Conservation (phyloP, 2,113 vertebrate species). For the Megaceryle torquata region DNA sequence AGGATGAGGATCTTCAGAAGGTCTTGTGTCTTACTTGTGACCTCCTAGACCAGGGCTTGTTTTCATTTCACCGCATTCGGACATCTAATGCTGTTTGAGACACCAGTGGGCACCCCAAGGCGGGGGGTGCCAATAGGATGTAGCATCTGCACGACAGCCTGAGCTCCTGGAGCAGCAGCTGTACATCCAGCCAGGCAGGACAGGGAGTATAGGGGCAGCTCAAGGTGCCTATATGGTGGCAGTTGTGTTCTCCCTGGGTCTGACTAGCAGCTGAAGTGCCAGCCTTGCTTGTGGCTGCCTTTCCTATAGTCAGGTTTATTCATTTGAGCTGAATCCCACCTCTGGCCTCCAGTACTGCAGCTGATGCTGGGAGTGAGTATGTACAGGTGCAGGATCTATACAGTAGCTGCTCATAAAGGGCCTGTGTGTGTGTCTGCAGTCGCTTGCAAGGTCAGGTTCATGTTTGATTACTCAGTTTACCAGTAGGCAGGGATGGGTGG, state of each 20-base stretch:
- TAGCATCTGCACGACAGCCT: background rate
- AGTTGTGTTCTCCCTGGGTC: accelerated
- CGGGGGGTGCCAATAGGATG: background rate
- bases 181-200: background rate
- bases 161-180: background rate
- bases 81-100: background rate
- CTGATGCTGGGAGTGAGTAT: background rate
- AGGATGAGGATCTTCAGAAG: background rate
- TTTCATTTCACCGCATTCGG: background rate
- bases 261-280: background rate
- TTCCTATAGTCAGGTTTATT: background rate
- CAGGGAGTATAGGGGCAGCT: background rate
- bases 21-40: too few species aligned
- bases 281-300: background rate
- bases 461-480: accelerated
- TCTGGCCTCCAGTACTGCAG: background rate
- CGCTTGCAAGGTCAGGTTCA: background rate
- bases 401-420: background rate
- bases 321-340: background rate
- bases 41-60: background rate
- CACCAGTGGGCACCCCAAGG: background rate
- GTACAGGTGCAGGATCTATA: accelerated
- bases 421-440: too few species aligned
- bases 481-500: background rate
- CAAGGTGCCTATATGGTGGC: accelerated